These are phyloP conservation scores for Teleogryllus oceanicus DNA, from an alignment of 2,888 invertebrate species.

Conservation along the genomic window DNA sequence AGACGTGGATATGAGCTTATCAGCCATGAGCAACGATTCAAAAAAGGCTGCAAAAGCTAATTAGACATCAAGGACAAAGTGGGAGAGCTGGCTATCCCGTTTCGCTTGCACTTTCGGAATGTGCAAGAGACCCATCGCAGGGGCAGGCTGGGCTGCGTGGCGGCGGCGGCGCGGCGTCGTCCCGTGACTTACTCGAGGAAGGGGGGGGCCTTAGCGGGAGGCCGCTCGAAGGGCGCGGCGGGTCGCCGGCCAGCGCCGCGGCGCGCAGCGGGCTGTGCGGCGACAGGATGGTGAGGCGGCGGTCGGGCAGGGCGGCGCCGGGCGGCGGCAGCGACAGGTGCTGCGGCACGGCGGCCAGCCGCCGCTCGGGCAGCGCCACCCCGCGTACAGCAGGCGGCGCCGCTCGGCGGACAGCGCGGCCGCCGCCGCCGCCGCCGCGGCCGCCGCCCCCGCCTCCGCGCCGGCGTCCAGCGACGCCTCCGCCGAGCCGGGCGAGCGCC, in stretches of 20 bases:
- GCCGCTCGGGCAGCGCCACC: conserved; percentile 53
- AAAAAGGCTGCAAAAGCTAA: too few relatives aligned
- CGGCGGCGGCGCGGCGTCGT: too few relatives aligned
- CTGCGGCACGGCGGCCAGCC: conserved; percentile 56
- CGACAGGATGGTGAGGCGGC: conserved; percentile 73
- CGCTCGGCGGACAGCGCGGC: conserved; percentile 58
- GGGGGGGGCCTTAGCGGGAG: too few relatives aligned
- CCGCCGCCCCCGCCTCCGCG: conserved; percentile 47
- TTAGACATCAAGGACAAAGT: too few relatives aligned
- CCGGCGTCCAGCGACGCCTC: conserved; percentile 44
- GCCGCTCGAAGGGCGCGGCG: conserved; percentile 58
- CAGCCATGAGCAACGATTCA: too few relatives aligned
- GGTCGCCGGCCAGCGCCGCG: conserved; percentile 76
- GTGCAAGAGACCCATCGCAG: too few relatives aligned
- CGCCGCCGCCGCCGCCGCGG: conserved; percentile 53
- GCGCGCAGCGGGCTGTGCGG: conserved; percentile 76
- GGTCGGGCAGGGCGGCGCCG: conserved; percentile 54
- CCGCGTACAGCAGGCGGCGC: conserved; percentile 63
- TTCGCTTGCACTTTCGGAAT: too few relatives aligned
- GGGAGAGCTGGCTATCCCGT: too few relatives aligned
- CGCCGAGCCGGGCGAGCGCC: conserved; percentile 60
- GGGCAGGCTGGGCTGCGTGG: too few relatives aligned
- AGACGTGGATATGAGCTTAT: too few relatives aligned
- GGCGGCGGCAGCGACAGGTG: conserved; percentile 69
- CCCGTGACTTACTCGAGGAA: conserved; percentile 57